A percentile compares a stretch with the other conserved stretches of the same genome.
phyloP scores from a whole-genome alignment of 2,888 invertebrate species.

The Hydropsyche betteni region DNA sequence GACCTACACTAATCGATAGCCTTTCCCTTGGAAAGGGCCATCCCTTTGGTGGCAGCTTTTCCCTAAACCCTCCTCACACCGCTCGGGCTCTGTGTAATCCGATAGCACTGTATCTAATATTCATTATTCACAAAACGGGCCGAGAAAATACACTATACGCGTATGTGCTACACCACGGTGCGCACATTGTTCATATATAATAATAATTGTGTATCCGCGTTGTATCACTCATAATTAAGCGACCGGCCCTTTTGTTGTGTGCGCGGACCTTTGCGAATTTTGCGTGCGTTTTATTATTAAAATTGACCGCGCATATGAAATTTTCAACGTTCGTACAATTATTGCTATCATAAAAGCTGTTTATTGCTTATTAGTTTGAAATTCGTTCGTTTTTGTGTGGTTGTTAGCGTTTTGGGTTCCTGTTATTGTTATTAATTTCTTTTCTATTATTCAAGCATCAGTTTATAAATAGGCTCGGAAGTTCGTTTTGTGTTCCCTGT shows the following conservation, averaged over 20 bases:
- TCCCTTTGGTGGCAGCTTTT: background rate
- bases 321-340: no score
- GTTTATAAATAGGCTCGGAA: no score
- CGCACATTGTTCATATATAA: constrained; percentile 9
- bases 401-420: no score
- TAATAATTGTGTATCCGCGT: constrained; percentile 27
- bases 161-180: background rate
- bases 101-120: constrained; percentile 45
- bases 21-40: background rate
- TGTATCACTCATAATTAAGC: constrained; percentile 42
- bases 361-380: no score
- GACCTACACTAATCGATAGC: constrained; percentile 40
- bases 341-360: no score
- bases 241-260: constrained; percentile 34
- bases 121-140: constrained; percentile 47
- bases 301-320: no score
- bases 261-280: constrained; percentile 24
- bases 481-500: no score
- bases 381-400: no score
- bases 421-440: no score
- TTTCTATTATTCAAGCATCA: no score
- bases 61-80: background rate
- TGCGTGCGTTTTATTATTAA: background rate
- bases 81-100: constrained; percentile 33
- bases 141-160: constrained; percentile 40